These are phyloP conservation scores for Zophobas atratus DNA, from an alignment of 1,140 invertebrate genomes.

Conservation along the genomic window DNA sequence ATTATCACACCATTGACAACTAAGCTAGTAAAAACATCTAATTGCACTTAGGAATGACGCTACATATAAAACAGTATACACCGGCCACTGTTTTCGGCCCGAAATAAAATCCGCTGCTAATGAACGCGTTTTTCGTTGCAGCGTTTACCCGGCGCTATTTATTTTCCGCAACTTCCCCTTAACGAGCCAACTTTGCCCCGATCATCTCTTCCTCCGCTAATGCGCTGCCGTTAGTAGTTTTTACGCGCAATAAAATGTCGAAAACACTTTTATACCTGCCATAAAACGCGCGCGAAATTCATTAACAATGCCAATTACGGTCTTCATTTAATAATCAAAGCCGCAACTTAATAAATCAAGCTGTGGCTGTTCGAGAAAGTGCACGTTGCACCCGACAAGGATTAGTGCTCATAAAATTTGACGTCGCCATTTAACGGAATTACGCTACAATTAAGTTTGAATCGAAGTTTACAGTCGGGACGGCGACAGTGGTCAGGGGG, in stretches of 20 bases:
- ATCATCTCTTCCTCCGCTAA: too few species aligned
- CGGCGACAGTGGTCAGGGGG: constrained; percentile 40
- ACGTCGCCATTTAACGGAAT: constrained; percentile 48
- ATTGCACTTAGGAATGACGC: too few species aligned
- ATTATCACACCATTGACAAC: constrained; percentile 27
- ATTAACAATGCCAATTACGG: constrained; percentile 43
- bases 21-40: neutral
- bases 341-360: constrained; percentile 42
- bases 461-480: constrained; percentile 37
- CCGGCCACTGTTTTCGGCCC: too few species aligned
- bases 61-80: too few species aligned
- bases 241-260: constrained; percentile 32
- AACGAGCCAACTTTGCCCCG: too few species aligned
- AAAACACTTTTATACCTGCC: constrained; percentile 26
- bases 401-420: constrained; percentile 42
- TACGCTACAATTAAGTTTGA: constrained; percentile 49
- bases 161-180: too few species aligned
- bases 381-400: constrained; percentile 39
- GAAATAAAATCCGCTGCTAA: too few species aligned
- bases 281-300: constrained; percentile 31
- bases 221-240: constrained; percentile 13
- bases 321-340: constrained; percentile 34
- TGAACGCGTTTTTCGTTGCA: too few species aligned
- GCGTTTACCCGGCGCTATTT: too few species aligned
- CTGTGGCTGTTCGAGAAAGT: constrained; percentile 20